These are phyloP conservation scores for Camponotus floridanus DNA, from an alignment of 1,140 invertebrate genomes.

Conservation along the genomic window DNA sequence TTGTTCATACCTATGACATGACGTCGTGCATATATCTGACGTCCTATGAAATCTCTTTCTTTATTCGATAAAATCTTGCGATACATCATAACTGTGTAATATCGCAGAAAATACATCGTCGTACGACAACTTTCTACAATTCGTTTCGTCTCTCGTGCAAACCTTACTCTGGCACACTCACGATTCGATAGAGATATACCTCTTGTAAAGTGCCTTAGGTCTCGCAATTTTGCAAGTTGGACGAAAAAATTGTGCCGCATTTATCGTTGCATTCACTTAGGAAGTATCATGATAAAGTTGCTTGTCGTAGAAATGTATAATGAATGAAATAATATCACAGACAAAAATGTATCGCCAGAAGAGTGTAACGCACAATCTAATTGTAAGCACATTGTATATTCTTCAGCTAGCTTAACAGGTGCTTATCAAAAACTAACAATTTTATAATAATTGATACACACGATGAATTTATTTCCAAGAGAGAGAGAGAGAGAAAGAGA, in stretches of 20 bases:
- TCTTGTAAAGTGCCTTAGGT: background rate
- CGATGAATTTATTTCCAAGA: background rate
- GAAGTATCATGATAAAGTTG: background rate
- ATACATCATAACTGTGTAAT: background rate
- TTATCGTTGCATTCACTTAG: background rate
- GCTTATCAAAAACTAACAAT: background rate
- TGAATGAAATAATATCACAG: slow-evolving; percentile 9
- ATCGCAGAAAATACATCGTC: slow-evolving; percentile 24
- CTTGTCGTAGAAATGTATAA: background rate
- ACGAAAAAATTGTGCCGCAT: slow-evolving; percentile 11
- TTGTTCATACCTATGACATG: slow-evolving; percentile 33
- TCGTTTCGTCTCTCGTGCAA: slow-evolving; percentile 32
- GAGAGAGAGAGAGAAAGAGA: no score
- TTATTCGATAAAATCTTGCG: slow-evolving; percentile 19
- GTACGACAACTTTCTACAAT: slow-evolving; percentile 61
- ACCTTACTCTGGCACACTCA: background rate
- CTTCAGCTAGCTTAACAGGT: background rate
- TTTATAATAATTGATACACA: background rate
- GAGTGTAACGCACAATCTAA: background rate
- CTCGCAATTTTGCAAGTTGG: slow-evolving; percentile 20
- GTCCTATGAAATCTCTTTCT: slow-evolving; percentile 29
- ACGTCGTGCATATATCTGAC: slow-evolving; percentile 16
- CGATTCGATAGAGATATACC: background rate
- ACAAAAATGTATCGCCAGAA: background rate
- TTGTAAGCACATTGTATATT: background rate